These are phyloP conservation scores for Nysson spinosus DNA, from an alignment of 2,888 invertebrate species.

Conservation along the genomic window DNA sequence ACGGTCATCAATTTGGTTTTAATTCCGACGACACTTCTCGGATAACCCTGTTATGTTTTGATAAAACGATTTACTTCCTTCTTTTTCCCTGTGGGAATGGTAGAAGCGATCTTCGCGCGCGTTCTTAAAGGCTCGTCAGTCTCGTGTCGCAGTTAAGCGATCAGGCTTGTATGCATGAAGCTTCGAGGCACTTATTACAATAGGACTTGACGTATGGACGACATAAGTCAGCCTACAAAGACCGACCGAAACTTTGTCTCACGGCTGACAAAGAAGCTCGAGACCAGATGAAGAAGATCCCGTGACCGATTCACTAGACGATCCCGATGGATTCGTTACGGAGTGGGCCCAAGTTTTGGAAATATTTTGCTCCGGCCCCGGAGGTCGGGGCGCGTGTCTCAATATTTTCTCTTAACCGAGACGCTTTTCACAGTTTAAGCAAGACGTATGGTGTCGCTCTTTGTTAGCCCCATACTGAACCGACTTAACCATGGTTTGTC, in stretches of 20 bases:
- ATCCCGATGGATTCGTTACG: constrained; percentile 66
- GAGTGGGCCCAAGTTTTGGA: constrained; percentile 68
- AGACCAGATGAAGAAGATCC: constrained; percentile 30
- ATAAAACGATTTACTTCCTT: constrained; percentile 27
- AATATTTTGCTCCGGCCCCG: constrained; percentile 66
- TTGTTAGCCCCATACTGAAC: constrained; percentile 12
- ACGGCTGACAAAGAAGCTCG: constrained; percentile 60
- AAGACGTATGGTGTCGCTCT: constrained; percentile 56
- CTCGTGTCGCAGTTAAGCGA: constrained; percentile 48
- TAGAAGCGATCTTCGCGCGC: constrained; percentile 16
- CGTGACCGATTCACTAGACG: constrained; percentile 51
- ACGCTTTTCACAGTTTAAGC: constrained; percentile 64
- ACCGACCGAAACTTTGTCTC: constrained; percentile 56
- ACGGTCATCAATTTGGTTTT: constrained; percentile 39
- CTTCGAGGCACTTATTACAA: constrained; percentile 52
- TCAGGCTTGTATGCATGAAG: constrained; percentile 40
- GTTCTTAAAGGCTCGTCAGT: constrained; percentile 42
- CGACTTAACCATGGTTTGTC: constrained; percentile 2
- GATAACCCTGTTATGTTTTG: constrained; percentile 12
- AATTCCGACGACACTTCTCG: constrained; percentile 29
- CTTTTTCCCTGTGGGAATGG: constrained; percentile 6
- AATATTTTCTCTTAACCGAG: constrained; percentile 62
- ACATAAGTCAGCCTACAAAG: constrained; percentile 71
- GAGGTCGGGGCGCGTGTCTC: constrained; percentile 65
- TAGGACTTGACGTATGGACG: constrained; percentile 64